Percentiles rank a stretch among this genome's conserved stretches.
Evolutionary conservation across 2,113 vertebrate species (phyloP).

Genomic region (Poeciliopsis prolifica): DNA sequence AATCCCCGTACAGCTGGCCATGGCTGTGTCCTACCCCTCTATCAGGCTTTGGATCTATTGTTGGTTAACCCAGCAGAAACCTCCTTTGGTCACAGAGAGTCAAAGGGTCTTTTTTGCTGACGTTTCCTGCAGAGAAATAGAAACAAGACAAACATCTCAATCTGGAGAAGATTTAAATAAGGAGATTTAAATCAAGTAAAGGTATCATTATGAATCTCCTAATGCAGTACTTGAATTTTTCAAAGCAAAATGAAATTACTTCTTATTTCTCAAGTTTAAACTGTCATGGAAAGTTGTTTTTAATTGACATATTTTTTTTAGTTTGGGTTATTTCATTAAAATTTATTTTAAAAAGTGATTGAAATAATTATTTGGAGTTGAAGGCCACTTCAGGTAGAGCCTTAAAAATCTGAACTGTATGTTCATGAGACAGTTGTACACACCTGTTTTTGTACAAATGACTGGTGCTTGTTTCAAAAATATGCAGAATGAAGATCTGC

Average conservation of each 20-base stretch:
- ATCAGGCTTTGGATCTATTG: neutral
- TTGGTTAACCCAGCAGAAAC: constrained; percentile 14
- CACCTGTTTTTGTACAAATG: neutral
- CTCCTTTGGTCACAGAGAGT: constrained; percentile 40
- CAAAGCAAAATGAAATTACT: neutral
- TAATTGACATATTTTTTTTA: neutral
- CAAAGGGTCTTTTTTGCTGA: constrained; percentile 21
- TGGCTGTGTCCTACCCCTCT: constrained; percentile 45
- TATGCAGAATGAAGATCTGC: too few species aligned
- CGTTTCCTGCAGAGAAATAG: constrained; percentile 21
- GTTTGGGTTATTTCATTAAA: too few species aligned
- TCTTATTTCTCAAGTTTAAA: neutral
- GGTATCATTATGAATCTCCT: neutral
- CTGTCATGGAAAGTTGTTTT: neutral
- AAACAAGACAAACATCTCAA: constrained; percentile 61
- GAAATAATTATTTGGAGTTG: too few species aligned
- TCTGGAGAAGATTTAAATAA: constrained; percentile 26
- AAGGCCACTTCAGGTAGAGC: too few species aligned
- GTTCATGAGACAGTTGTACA: neutral
- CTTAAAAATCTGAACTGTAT: neutral
- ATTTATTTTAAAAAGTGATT: too few species aligned
- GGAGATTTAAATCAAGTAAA: neutral
- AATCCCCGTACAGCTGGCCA: constrained; percentile 69
- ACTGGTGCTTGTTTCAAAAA: neutral
- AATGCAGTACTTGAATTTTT: neutral